Evolutionary conservation across 2,797 vertebrate species (phyloP).

Genomic region (Anas flavirostris): DNA sequence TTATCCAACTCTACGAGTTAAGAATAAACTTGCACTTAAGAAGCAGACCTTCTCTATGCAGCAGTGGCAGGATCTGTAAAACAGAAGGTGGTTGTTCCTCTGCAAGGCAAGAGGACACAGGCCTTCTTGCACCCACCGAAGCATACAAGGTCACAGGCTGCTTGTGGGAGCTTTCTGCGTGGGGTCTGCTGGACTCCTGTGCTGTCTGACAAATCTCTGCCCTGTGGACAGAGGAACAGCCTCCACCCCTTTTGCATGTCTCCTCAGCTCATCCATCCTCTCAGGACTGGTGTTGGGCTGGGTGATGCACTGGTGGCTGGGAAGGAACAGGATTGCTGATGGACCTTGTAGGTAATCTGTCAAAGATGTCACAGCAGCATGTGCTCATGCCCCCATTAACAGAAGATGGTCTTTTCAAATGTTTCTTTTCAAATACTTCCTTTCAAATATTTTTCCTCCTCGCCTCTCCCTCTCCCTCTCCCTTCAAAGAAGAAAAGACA

Average conservation of each 20-base stretch:
- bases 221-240: not conserved
- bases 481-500: not conserved
- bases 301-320: not conserved
- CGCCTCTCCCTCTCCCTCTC: no score
- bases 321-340: not conserved
- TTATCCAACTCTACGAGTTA: not conserved
- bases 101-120: not conserved
- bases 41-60: not conserved
- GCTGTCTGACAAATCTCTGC: not conserved
- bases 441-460: no score
- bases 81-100: not conserved
- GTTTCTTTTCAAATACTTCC: no score
- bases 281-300: not conserved
- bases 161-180: not conserved
- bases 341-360: not conserved
- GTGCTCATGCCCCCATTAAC: fast-evolving
- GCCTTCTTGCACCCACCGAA: not conserved
- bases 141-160: not conserved
- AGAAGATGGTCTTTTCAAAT: not conserved
- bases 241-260: not conserved
- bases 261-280: not conserved
- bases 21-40: not conserved
- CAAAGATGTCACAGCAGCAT: not conserved
- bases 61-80: not conserved
- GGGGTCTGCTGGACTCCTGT: not conserved